phyloP scores from a whole-genome alignment of 2,888 invertebrate species.

The Macaria notata region DNA sequence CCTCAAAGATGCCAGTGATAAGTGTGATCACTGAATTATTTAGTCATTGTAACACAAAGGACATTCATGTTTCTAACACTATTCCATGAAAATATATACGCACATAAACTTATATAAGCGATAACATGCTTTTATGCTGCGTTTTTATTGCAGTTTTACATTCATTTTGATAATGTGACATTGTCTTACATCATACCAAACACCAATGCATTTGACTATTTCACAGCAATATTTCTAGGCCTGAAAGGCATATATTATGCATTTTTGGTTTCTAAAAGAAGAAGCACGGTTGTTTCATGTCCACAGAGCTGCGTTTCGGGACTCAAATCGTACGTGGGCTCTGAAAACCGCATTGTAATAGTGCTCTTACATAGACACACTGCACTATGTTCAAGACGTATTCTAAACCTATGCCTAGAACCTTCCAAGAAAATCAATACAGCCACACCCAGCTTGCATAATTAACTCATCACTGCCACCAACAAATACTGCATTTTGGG shows the following conservation, averaged over 20 bases:
- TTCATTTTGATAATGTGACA: constrained; percentile 46
- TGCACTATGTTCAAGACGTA: constrained; percentile 71
- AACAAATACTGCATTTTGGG: constrained; percentile 46
- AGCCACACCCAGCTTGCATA: constrained; percentile 82
- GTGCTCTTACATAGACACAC: constrained; percentile 58
- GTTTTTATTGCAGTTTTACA: constrained; percentile 61
- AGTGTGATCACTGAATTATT: too few relatives aligned
- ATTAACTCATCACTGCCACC: constrained; percentile 59
- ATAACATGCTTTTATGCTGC: constrained; percentile 68
- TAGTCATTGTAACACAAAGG: background rate
- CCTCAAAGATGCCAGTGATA: too few relatives aligned
- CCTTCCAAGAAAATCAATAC: constrained; percentile 81
- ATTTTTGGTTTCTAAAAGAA: constrained; percentile 8
- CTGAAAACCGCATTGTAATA: constrained; percentile 58
- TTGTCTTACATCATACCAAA: constrained; percentile 15
- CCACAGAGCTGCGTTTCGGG: constrained; percentile 15
- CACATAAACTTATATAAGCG: constrained; percentile 67
- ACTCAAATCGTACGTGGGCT: constrained; percentile 45
- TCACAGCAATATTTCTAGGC: constrained; percentile 1
- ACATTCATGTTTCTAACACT: background rate
- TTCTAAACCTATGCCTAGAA: constrained; percentile 76
- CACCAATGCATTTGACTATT: constrained; percentile 23
- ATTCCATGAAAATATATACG: constrained; percentile 39
- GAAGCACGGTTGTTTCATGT: constrained; percentile 2
- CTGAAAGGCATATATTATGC: background rate